Conservation (phyloP, 2,113 vertebrate genomes). For the Aix galericulata region DNA sequence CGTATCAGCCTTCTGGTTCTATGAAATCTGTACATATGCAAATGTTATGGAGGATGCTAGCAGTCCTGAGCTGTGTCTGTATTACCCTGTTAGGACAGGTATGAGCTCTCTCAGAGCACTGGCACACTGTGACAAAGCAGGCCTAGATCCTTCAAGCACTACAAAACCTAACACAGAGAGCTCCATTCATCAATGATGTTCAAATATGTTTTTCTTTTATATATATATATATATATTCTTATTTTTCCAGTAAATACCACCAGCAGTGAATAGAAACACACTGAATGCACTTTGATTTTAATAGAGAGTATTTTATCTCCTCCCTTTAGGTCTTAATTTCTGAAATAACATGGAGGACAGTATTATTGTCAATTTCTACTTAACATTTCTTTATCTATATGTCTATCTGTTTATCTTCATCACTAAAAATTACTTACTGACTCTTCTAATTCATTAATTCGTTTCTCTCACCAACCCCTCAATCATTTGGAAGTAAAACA, state of each 20-base stretch:
- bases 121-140: background rate
- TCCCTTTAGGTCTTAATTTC: background rate
- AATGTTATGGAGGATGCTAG: background rate
- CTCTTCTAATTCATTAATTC: background rate
- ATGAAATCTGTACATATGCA: background rate
- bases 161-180: background rate
- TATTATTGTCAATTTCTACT: background rate
- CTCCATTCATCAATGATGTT: background rate
- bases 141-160: background rate
- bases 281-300: background rate
- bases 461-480: background rate
- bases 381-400: background rate
- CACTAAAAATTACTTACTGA: background rate
- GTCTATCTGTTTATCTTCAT: rapidly evolving
- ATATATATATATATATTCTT: too few relatives aligned
- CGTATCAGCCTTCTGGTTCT: background rate
- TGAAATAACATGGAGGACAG: background rate
- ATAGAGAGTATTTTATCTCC: background rate
- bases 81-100: background rate
- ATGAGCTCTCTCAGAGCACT: background rate
- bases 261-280: background rate
- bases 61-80: background rate
- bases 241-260: background rate
- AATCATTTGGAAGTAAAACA: background rate
- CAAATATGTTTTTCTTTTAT: background rate